A percentile compares a stretch with the other conserved stretches of the same genome.
phyloP scores from a whole-genome alignment of 1,140 invertebrate genomes.

The Rhopalosiphum padi region DNA sequence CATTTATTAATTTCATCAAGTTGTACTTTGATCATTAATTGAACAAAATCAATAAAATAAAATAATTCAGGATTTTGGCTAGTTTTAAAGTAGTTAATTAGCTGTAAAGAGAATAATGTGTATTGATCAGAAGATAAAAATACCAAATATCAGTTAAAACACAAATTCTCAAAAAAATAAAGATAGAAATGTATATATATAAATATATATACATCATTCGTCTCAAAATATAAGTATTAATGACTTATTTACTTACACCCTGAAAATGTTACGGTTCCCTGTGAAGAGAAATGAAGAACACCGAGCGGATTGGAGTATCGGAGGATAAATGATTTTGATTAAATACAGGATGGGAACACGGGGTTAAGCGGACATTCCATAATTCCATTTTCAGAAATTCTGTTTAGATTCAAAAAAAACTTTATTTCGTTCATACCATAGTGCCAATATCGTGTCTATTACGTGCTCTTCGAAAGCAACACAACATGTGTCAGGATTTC shows the following conservation, averaged over 20 bases:
- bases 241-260: slow-evolving; percentile 36
- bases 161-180: background rate
- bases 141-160: background rate
- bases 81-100: background rate
- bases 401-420: background rate
- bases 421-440: slow-evolving; percentile 4
- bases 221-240: slow-evolving; percentile 17
- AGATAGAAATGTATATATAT: background rate
- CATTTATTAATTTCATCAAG: background rate
- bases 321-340: background rate
- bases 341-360: background rate
- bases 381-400: background rate
- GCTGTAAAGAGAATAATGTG: background rate
- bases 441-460: background rate
- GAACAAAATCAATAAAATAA: background rate
- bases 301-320: background rate
- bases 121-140: background rate
- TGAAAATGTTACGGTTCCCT: slow-evolving; percentile 49
- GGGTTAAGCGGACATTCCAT: background rate
- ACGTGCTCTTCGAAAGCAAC: background rate
- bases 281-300: slow-evolving; percentile 41
- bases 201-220: background rate
- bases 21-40: background rate
- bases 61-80: background rate
- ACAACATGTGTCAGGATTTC: slow-evolving; percentile 13